Percentiles rank a stretch among this genome's conserved stretches.
Conservation (phyloP, 2,888 invertebrate species). For the Agrilus mali region DNA sequence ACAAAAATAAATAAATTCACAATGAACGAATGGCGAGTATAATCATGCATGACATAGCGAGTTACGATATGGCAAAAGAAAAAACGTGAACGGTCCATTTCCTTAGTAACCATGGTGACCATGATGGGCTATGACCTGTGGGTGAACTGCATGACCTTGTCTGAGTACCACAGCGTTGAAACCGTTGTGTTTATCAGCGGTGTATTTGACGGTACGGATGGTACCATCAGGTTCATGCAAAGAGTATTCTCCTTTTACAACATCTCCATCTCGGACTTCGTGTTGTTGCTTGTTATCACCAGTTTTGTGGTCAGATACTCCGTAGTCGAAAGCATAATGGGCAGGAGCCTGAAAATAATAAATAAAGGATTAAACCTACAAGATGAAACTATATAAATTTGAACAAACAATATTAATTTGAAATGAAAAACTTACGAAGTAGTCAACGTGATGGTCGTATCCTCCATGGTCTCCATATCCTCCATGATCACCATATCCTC, state of each 20-base stretch:
- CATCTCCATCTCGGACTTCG: slow-evolving; percentile 42
- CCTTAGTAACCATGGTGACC: no score
- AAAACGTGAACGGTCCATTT: background rate
- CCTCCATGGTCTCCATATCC: slow-evolving; percentile 13
- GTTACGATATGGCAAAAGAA: background rate
- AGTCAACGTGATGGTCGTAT: slow-evolving; percentile 8
- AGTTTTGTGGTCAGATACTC: slow-evolving; percentile 46
- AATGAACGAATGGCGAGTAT: background rate
- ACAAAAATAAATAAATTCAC: slow-evolving; percentile 1
- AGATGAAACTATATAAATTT: slow-evolving; percentile 2
- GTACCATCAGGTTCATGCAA: slow-evolving; percentile 42
- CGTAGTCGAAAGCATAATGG: slow-evolving; percentile 42
- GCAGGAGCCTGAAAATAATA: slow-evolving; percentile 34
- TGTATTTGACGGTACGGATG: slow-evolving; percentile 42
- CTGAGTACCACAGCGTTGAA: slow-evolving; percentile 29
- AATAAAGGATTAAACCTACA: background rate
- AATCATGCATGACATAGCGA: background rate
- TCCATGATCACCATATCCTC: background rate
- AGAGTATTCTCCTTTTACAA: slow-evolving; percentile 37
- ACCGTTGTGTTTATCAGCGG: slow-evolving; percentile 42
- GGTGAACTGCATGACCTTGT: slow-evolving; percentile 43
- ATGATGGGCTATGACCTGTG: slow-evolving; percentile 14
- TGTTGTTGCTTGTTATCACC: slow-evolving; percentile 37
- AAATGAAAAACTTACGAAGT: slow-evolving; percentile 6
- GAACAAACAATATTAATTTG: no score